A percentile compares a stretch with the other conserved stretches of the same genome.
phyloP scores from a whole-genome alignment of 1,140 invertebrate genomes.

The Copidosoma floridanum region DNA sequence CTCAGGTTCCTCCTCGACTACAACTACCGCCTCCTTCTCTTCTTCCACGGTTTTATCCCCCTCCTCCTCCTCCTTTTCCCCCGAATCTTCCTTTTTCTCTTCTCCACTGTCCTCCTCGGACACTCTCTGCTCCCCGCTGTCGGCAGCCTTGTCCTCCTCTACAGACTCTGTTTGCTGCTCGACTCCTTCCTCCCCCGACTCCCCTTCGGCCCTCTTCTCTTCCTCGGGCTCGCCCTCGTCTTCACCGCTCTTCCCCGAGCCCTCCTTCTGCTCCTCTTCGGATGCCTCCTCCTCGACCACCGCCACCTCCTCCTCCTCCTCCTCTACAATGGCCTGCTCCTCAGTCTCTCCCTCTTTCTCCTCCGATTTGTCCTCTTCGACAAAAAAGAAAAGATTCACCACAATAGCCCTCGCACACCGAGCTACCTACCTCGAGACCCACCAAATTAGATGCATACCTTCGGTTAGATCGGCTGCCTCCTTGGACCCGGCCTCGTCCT shows the following conservation, averaged over 20 bases:
- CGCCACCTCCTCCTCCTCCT: constrained; percentile 13
- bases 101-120: constrained; percentile 25
- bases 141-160: constrained; percentile 7
- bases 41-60: neutral
- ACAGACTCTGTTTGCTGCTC: constrained; percentile 10
- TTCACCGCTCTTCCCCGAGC: constrained; percentile 29
- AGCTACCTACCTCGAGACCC: neutral
- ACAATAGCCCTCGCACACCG: neutral
- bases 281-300: constrained; percentile 10
- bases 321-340: constrained; percentile 1
- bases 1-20: constrained; percentile 5
- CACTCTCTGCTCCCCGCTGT: constrained; percentile 31
- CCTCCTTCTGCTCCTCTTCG: constrained; percentile 32
- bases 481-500: neutral
- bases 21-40: constrained; percentile 5
- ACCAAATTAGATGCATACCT: neutral
- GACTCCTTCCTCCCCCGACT: too few relatives aligned
- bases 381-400: constrained; percentile 1
- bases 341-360: constrained; percentile 22
- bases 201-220: neutral
- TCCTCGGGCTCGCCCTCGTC: constrained; percentile 27
- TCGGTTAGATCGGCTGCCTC: neutral
- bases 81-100: constrained; percentile 26
- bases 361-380: neutral
- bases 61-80: neutral